phyloP scores from a whole-genome alignment of 2,797 vertebrate genomes.

The Malacoraja senta region DNA sequence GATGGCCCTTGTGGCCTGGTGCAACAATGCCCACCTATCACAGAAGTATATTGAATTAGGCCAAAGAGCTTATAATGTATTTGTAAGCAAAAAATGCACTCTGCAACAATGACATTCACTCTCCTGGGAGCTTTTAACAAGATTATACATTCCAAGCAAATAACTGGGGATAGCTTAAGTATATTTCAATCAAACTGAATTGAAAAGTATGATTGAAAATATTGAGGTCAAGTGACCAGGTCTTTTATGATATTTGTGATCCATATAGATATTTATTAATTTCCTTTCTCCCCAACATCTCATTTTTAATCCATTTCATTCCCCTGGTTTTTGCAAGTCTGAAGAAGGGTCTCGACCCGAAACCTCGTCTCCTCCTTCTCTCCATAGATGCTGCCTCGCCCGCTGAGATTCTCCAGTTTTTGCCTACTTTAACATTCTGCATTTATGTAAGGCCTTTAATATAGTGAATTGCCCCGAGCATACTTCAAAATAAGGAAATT shows the following conservation, averaged over 20 bases:
- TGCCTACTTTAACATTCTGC: not conserved
- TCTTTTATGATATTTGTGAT: not conserved
- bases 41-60: not conserved
- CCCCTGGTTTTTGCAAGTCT: not conserved
- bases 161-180: conserved; percentile 11
- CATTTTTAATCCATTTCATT: not conserved
- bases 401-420: too few species aligned
- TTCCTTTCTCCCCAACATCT: not conserved
- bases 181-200: conserved; percentile 22
- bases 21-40: not conserved
- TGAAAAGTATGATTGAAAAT: conserved; percentile 16
- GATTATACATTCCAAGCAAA: not conserved
- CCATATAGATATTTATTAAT: not conserved
- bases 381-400: too few species aligned
- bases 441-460: not conserved
- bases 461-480: not conserved
- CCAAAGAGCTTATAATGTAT: not conserved
- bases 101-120: not conserved
- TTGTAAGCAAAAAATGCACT: conserved; percentile 17
- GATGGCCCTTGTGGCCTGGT: not conserved
- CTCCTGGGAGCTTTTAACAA: conserved; percentile 15
- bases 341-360: too few species aligned
- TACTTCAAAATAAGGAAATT: too few species aligned
- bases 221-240: not conserved
- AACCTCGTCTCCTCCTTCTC: too few species aligned